Evolutionary conservation across 2,797 vertebrate species (phyloP).

Genomic region (Megaceryle alcyon): DNA sequence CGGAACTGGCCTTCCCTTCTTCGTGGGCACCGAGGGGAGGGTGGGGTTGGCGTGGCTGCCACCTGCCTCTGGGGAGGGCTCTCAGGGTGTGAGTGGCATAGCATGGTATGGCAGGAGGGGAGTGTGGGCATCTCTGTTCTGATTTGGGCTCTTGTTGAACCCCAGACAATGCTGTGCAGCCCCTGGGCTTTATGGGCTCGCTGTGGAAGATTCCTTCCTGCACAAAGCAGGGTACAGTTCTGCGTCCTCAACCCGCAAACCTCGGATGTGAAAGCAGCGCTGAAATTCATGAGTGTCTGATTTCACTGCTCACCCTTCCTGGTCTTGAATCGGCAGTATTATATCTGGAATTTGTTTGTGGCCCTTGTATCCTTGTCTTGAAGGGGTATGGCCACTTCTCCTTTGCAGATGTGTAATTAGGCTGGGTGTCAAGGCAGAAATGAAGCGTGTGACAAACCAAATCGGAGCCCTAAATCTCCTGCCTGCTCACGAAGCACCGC

Average conservation of each 20-base stretch:
- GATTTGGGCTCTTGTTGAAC: background rate
- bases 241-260: background rate
- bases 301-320: background rate
- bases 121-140: background rate
- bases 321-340: background rate
- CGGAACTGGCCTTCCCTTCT: background rate
- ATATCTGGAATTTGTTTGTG: background rate
- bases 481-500: background rate
- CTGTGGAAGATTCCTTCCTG: background rate
- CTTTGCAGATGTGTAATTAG: background rate
- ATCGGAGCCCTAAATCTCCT: background rate
- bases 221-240: background rate
- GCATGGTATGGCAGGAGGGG: background rate
- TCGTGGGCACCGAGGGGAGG: fast-evolving
- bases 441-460: background rate
- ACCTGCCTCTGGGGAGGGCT: background rate
- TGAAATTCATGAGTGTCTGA: background rate
- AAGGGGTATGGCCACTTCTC: background rate
- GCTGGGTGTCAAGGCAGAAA: background rate
- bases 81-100: fast-evolving
- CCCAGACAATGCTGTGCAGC: fast-evolving
- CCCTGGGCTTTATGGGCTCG: background rate
- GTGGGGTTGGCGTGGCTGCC: fast-evolving
- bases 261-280: background rate
- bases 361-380: background rate